Percentiles rank a stretch among this genome's conserved stretches.
These are phyloP conservation scores for Athene noctua DNA, from an alignment of 2,113 vertebrate species.

Conservation along the genomic window DNA sequence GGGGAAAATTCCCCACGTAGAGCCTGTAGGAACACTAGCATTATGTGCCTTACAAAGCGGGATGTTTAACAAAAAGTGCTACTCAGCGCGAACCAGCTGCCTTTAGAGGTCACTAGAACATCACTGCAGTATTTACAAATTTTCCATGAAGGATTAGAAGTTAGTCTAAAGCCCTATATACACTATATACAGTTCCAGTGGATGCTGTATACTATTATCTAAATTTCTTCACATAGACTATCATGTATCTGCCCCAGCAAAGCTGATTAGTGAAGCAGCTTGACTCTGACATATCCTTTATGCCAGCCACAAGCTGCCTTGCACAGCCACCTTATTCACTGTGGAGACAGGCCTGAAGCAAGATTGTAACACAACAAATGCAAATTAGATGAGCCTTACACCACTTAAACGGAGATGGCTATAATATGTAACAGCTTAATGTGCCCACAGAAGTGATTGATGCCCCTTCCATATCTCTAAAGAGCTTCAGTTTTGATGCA, in stretches of 20 bases:
- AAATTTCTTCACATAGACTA: conserved; percentile 84
- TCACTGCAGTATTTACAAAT: conserved; percentile 81
- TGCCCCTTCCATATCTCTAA: conserved; percentile 31
- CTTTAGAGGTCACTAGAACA: conserved; percentile 98
- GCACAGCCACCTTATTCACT: conserved; percentile 79
- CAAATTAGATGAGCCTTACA: conserved; percentile 83
- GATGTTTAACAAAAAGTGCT: conserved; percentile 47
- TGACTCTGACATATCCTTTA: conserved; percentile 81
- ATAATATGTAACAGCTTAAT: conserved; percentile 72
- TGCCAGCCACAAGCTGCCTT: conserved; percentile 75
- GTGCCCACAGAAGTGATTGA: conserved; percentile 55
- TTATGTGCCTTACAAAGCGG: not conserved
- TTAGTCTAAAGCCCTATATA: conserved; percentile 66
- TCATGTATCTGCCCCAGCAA: conserved; percentile 74
- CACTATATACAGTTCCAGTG: conserved; percentile 55
- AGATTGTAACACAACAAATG: conserved; percentile 80
- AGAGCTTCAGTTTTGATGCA: conserved; percentile 40
- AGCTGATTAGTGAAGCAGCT: conserved; percentile 85
- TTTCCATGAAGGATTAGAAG: conserved; percentile 72
- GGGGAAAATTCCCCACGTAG: not conserved
- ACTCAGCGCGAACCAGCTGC: conserved; percentile 70
- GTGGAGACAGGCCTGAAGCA: conserved; percentile 82
- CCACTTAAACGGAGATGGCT: conserved; percentile 81
- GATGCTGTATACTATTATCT: conserved; percentile 72
- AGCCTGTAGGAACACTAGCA: not conserved